phyloP scores from a whole-genome alignment of 1,140 invertebrate genomes.

The Brevipalpus yothersi region DNA sequence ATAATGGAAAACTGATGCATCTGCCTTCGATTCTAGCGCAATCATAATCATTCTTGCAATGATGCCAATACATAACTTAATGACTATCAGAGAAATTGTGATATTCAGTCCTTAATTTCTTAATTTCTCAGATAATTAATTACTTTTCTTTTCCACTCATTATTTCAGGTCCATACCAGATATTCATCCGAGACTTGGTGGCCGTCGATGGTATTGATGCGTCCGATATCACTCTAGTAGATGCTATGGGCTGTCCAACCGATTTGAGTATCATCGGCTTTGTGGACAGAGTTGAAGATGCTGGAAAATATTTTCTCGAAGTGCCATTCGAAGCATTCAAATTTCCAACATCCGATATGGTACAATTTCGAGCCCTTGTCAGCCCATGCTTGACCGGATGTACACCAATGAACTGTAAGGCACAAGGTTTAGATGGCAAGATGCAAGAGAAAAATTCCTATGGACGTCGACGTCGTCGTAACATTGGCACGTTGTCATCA shows the following conservation, averaged over 20 bases:
- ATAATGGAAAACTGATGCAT: too few species aligned
- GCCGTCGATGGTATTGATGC: slow-evolving; percentile 79
- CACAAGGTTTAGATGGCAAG: slow-evolving; percentile 21
- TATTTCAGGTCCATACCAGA: slow-evolving; percentile 47
- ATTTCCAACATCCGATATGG: slow-evolving; percentile 75
- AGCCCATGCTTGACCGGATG: slow-evolving; percentile 76
- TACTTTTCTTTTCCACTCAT: neutral
- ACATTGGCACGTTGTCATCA: too few species aligned
- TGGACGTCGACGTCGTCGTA: slow-evolving; percentile 1
- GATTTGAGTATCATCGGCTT: slow-evolving; percentile 61
- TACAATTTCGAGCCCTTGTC: slow-evolving; percentile 74
- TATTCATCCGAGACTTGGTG: slow-evolving; percentile 72
- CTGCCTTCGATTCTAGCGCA: too few species aligned
- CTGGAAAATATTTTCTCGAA: slow-evolving; percentile 38
- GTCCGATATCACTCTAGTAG: slow-evolving; percentile 55
- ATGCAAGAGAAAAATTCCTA: slow-evolving; percentile 15
- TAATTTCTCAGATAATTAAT: neutral
- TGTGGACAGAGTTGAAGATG: slow-evolving; percentile 18
- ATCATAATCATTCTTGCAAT: too few species aligned
- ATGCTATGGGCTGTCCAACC: slow-evolving; percentile 41
- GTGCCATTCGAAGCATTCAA: slow-evolving; percentile 57
- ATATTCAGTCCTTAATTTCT: neutral
- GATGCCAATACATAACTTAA: too few species aligned
- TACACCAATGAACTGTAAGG: slow-evolving; percentile 30
- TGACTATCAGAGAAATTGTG: neutral